Base-by-base conservation (phyloP, 1,140 invertebrate species). In the Plectrocnemia conspersa region DNA sequence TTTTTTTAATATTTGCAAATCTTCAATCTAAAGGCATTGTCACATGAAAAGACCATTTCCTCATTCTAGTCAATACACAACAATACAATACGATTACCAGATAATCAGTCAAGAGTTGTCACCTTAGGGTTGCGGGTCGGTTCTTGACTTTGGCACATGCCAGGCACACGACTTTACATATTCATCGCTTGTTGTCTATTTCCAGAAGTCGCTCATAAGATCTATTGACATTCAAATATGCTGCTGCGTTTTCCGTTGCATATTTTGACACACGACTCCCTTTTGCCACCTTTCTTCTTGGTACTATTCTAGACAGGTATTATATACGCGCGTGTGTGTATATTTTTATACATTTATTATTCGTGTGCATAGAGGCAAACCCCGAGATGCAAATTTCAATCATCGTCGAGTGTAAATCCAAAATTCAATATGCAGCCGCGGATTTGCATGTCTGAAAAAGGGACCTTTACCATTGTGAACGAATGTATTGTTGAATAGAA, bases 261-360 rank as follows among this genome's bases (percentile, higher is more conserved):
- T 49, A 49, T 49, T 49, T 49, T 38, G 47, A 50, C 47, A 50
- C 33, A 35, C 33, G 47, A 38, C 46, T 23, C 24, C 13, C 22
- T 15, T 24, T 13, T 24, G 19, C 15, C 5, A 25, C 3, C 35
- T 38, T 16, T 13, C 18, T 16, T 38, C 35, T 38, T 38, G n/a
- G 18, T 38, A 16, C 35, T 10, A 38, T 38, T 38, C 6, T 15
- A 10, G 5, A 38, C 35, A 13, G n/a, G n/a, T 38, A 38, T 38
- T 38, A 38, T 38, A 16, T 38, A 7, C 13, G 35, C 35, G 13
- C 18, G n/a, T 38, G 10, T 38, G 35, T 16, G 18, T 38, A 38
- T 13, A 38, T 13, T 9, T 38, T 4, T 4, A 11, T 35, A 4
- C n/a, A 11, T 13, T 4, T 13, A 4, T 35, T 4, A 13, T 35